Evolutionary conservation across 2,113 vertebrate genomes (phyloP).

Genomic region (Chunga burmeisteri): DNA sequence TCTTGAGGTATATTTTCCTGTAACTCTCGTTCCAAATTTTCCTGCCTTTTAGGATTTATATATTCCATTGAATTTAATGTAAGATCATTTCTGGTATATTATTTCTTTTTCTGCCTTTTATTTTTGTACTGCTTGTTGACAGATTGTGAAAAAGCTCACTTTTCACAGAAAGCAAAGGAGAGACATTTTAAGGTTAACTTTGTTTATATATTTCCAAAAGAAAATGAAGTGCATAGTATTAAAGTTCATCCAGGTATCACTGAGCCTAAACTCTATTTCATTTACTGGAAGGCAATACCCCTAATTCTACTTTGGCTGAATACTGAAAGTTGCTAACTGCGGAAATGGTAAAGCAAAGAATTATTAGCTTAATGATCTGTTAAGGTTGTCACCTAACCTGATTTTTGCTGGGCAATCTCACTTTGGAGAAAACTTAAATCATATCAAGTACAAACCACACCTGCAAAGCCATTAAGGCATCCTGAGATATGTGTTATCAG

Average conservation of each 20-base stretch:
- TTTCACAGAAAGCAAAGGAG: not conserved
- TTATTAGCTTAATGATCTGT: not conserved
- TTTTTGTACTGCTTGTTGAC: not conserved
- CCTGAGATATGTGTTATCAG: not conserved
- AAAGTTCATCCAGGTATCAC: not conserved
- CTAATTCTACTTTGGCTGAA: not conserved
- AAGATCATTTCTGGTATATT: not conserved
- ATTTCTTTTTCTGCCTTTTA: not conserved
- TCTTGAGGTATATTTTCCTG: slow-evolving; percentile 29
- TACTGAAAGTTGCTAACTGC: not conserved
- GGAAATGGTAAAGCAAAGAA: not conserved
- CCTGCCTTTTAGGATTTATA: not conserved
- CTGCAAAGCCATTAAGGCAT: not conserved
- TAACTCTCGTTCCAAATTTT: slow-evolving; percentile 1
- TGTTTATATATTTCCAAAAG: not conserved
- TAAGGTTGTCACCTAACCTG: not conserved
- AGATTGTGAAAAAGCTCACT: not conserved
- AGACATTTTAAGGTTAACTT: not conserved
- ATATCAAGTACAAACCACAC: not conserved
- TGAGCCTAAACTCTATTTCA: not conserved
- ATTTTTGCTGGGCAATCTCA: not conserved
- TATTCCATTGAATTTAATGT: not conserved
- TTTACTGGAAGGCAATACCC: not conserved
- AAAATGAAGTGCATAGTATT: not conserved
- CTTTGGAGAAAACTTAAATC: not conserved